Conservation (phyloP, 2,888 invertebrate species). For the Ametastegia equiseti region DNA sequence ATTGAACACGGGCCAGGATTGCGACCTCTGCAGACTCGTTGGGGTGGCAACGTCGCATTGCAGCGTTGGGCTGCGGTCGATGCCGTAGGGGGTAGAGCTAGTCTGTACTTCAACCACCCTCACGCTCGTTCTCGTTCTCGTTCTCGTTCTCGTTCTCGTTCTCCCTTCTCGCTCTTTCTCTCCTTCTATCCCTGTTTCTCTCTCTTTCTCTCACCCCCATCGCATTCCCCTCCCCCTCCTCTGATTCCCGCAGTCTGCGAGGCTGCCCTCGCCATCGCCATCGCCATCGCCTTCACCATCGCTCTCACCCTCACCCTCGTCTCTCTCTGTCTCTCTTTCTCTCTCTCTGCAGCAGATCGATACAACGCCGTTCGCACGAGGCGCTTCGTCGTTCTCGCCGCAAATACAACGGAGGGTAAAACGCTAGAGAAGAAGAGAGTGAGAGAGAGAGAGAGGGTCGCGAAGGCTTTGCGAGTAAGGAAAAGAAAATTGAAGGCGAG, state of each 20-base stretch:
- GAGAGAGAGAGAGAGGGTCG: slow-evolving; percentile 5
- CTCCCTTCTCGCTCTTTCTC: slow-evolving; percentile 24
- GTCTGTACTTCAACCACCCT: slow-evolving; percentile 51
- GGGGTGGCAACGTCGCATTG: slow-evolving; percentile 76
- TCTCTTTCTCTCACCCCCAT: slow-evolving; percentile 25
- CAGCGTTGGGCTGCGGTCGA: slow-evolving; percentile 75
- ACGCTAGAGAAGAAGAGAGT: slow-evolving; percentile 37
- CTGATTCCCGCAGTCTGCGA: slow-evolving; percentile 39
- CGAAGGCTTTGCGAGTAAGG: background rate
- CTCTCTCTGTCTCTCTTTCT: slow-evolving; percentile 51
- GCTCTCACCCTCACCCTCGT: slow-evolving; percentile 44
- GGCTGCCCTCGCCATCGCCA: slow-evolving; percentile 47
- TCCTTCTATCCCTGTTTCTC: background rate
- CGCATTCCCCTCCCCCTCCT: slow-evolving; percentile 10
- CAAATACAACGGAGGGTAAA: slow-evolving; percentile 45
- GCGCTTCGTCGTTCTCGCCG: slow-evolving; percentile 56
- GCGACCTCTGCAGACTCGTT: slow-evolving; percentile 63
- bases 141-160: background rate
- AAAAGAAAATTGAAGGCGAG: slow-evolving; percentile 3
- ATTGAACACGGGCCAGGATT: slow-evolving; percentile 42
- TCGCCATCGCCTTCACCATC: slow-evolving; percentile 35
- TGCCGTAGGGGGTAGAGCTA: slow-evolving; percentile 66
- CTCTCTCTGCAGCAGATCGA: slow-evolving; percentile 70
- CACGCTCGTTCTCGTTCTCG: slow-evolving; percentile 30
- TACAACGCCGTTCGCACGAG: slow-evolving; percentile 53